A percentile compares a stretch with the other conserved stretches of the same genome.
phyloP scores from a whole-genome alignment of 2,113 vertebrate genomes.

The Pteruthius melanotis region DNA sequence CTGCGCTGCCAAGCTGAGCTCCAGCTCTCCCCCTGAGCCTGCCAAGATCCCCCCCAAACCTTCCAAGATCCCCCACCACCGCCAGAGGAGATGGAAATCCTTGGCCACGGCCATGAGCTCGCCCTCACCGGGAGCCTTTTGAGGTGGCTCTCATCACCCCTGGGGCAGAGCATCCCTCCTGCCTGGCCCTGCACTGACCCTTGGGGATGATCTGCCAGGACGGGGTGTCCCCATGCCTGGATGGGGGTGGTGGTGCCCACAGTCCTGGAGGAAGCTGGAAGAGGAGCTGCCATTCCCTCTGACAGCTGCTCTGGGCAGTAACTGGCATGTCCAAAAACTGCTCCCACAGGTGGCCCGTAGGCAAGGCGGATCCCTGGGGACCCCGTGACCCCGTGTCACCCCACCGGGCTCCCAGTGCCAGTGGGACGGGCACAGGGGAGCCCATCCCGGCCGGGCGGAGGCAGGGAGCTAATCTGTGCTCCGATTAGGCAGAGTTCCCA shows the following conservation, averaged over 20 bases:
- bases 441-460: fast-evolving
- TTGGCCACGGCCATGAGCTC: fast-evolving
- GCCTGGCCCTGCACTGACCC: background rate
- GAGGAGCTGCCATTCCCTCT: background rate
- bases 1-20: constrained; percentile 58
- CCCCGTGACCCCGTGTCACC: fast-evolving
- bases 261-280: background rate
- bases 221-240: fast-evolving
- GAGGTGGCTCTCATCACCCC: background rate
- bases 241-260: background rate
- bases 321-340: fast-evolving
- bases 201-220: fast-evolving
- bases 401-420: fast-evolving
- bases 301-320: fast-evolving
- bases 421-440: fast-evolving
- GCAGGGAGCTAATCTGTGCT: constrained; percentile 4
- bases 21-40: constrained; percentile 18
- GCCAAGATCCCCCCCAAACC: constrained; percentile 5
- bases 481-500: constrained; percentile 49
- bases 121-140: fast-evolving
- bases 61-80: background rate
- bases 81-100: background rate
- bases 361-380: fast-evolving
- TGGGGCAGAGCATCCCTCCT: background rate
- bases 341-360: fast-evolving